Percentiles rank a stretch among this genome's conserved stretches.
phyloP scores from a whole-genome alignment of 1,140 invertebrate genomes.

The Meloidogyne floridensis region DNA sequence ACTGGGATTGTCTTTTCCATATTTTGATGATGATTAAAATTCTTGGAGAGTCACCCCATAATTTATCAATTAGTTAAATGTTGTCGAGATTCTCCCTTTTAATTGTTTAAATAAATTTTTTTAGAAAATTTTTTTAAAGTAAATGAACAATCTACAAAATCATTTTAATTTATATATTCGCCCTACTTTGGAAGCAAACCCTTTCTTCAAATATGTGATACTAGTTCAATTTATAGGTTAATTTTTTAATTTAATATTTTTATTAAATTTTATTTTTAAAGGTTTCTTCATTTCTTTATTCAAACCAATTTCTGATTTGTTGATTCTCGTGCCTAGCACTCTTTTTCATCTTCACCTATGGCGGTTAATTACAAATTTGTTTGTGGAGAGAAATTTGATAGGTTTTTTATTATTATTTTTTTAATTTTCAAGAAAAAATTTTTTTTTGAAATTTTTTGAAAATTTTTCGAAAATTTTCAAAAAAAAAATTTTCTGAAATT shows the following conservation, averaged over 20 bases:
- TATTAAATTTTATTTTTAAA: conserved; percentile 15
- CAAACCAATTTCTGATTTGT: conserved; percentile 36
- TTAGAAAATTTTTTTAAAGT: no score
- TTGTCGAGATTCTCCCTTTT: background rate
- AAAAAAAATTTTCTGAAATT: no score
- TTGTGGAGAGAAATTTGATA: conserved; percentile 53
- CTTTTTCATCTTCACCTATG: conserved; percentile 45
- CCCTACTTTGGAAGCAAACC: background rate
- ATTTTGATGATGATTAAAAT: no score
- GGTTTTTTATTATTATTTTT: background rate
- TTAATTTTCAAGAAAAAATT: no score
- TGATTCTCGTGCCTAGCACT: conserved; percentile 37
- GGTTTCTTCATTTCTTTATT: conserved; percentile 40
- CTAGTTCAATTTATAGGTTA: conserved; percentile 13
- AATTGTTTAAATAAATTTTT: background rate
- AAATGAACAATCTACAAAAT: conserved; percentile 1
- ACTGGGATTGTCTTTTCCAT: no score
- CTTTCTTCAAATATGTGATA: conserved; percentile 19
- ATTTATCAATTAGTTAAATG: no score
- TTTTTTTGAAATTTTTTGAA: no score
- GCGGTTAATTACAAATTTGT: conserved; percentile 38
- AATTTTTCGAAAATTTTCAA: no score
- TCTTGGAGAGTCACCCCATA: no score
- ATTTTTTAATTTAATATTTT: background rate
- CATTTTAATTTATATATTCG: background rate